Evolutionary conservation across 2,797 vertebrate genomes (phyloP).

Genomic region (Phoebastria nigripes): DNA sequence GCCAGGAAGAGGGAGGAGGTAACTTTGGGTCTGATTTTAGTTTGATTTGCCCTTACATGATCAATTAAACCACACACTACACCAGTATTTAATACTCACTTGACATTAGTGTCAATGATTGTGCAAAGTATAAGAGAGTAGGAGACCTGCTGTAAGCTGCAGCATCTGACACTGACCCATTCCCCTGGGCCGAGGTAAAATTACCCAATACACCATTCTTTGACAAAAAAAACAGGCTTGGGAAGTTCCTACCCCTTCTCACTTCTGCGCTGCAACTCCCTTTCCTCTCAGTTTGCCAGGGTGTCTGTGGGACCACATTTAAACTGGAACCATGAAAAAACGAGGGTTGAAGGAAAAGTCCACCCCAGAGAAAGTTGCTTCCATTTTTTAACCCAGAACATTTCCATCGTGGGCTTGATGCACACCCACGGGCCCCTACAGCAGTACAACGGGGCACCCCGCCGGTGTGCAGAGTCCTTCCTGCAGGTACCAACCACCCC

Average conservation of each 20-base stretch:
- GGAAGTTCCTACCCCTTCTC: neutral
- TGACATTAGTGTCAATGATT: neutral
- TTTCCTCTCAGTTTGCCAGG: neutral
- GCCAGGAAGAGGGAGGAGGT: neutral
- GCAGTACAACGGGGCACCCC: neutral
- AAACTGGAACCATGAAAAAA: neutral
- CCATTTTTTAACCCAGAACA: neutral
- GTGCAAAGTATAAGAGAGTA: neutral
- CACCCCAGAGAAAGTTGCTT: neutral
- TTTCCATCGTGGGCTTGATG: neutral
- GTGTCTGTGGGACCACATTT: neutral
- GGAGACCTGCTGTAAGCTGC: neutral
- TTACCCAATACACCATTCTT: neutral
- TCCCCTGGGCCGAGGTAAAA: neutral
- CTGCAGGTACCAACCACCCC: neutral
- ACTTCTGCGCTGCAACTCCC: neutral
- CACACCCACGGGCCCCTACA: neutral
- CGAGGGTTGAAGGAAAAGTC: neutral
- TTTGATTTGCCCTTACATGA: neutral
- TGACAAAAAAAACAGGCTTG: neutral
- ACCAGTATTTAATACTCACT: neutral
- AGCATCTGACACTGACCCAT: neutral
- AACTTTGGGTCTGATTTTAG: neutral
- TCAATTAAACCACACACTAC: neutral
- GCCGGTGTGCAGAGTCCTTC: neutral